Base-by-base conservation (phyloP, 2,888 invertebrate species). In the Netelia inedita region DNA sequence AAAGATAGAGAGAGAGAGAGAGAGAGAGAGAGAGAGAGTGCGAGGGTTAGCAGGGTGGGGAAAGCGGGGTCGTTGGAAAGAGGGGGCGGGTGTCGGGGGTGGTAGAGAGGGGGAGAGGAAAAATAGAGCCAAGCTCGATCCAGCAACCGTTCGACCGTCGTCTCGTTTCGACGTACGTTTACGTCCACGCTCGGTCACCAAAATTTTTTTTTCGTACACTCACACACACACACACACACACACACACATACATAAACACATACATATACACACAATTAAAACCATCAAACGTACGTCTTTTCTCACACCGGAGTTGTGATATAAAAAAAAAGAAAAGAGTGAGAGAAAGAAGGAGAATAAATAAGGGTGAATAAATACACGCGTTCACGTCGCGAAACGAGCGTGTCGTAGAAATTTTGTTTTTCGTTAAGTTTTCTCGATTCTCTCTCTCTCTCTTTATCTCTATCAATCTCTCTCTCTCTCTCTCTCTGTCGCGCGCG, bases 151-250 rank as follows among this genome's bases (percentile, higher is more conserved):
- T 88, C 88, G 88, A 87, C 88, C 91, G 90, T 92, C 78, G 81
- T 81, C 81, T 78, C 91, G 90, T 89, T 92, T 90, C 88, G 90
- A 91, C 92, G 92, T 91, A 89, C 88, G 89, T 82, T 80, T 79
- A 86, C 88, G 84, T 86, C 88, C 88, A 86, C 35, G 87, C 85
- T 79, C 87, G 88, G 83, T n/a, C 59, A 35, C 35, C 35, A 35
- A 35, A 35, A 35, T 35, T 6, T 35, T 35, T 35, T 71, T 71
- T 63, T 84, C 83, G 82, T 85, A 76, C 88, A 78, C 88, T 43
- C 63, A 43, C 61, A 76, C 57, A 68, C 41, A 28, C 16, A 23
- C 43, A 9, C 23, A 68, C 66, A 35, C 11, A 21, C 10, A 68
- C 14, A 10, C 5, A 46, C 10, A 46, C 16, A 10, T 14, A 41